Base-by-base conservation (phyloP, 2,888 invertebrate genomes). In the Heteromyza rotundicornis region DNA sequence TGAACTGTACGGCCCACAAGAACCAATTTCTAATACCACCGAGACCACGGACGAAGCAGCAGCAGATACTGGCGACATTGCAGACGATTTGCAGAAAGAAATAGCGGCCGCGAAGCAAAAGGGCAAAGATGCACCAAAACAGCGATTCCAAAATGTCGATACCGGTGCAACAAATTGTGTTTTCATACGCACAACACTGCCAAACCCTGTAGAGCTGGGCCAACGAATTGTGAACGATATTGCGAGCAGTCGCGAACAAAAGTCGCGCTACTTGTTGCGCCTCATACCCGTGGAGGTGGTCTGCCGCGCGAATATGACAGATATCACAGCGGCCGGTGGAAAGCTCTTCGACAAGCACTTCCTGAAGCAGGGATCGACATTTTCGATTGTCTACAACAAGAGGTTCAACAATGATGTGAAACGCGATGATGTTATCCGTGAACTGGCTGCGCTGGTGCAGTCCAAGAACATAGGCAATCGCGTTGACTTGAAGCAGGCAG, bases 151-250 rank as follows among this genome's bases (percentile, higher is more conserved):
- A 84, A 89, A 88, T 20, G 88, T 95, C 0, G 89, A 92, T 68
- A 93, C 94, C 0, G 92, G 92, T 56, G 91, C 92, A 0, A 91
- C 90, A 53, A 95, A 95, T 80, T 89, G 92, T 72, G 84, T 96
- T 65, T 97, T 97, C 75, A 94, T 97, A 66, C 89, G 88, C 79
- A 92, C 93, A 1, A 90, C 88, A 50, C 82, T 95, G 52, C 86
- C 88, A 40, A 87, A 93, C 83, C 95, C 95, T 2, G 87, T 90
- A 60, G 86, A 88, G 66, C 76, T 97, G 23, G 90, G 89, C 0
- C 84, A 87, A 19, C 84, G 85, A 59, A 92, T 97, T 63, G 85
- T 95, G 51, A 86, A 89, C 70, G 92, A 95, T 76, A 85, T 95
- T 63, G 82, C 86, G 55, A 79, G 86, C 19, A 90, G 88, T 1